Percentiles rank a stretch among this genome's conserved stretches.
Evolutionary conservation across 2,113 vertebrate species (phyloP).

Genomic region (Rafetus swinhoei): DNA sequence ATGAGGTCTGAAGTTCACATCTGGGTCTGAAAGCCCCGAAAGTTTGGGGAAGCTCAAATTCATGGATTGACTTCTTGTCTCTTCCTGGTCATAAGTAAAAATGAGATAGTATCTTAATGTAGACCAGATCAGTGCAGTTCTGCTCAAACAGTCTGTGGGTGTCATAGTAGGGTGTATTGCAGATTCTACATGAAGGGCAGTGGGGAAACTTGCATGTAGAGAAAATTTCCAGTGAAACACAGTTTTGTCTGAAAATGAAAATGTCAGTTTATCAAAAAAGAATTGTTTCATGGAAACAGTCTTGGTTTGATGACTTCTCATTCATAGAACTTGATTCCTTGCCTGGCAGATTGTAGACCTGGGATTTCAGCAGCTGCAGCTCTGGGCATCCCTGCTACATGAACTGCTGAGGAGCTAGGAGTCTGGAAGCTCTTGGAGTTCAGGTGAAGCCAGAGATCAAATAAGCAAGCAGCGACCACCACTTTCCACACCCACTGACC

Average conservation of each 20-base stretch:
- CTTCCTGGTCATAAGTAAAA: background rate
- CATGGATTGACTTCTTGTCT: background rate
- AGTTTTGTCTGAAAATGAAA: background rate
- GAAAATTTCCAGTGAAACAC: background rate
- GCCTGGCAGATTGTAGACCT: background rate
- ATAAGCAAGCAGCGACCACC: background rate
- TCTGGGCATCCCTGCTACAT: background rate
- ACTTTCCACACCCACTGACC: background rate
- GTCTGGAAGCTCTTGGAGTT: background rate
- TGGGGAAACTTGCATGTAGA: background rate
- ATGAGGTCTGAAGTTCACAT: fast-evolving
- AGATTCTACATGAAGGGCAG: background rate
- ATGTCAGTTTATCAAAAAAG: background rate
- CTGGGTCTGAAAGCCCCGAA: background rate
- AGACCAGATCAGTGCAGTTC: background rate
- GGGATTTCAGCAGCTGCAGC: background rate
- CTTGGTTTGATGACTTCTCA: background rate
- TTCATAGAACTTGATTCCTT: background rate
- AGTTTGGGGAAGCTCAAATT: background rate
- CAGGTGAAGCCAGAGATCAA: background rate
- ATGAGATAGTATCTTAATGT: background rate
- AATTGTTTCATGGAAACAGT: background rate
- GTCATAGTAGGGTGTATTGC: background rate
- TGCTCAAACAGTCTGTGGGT: background rate
- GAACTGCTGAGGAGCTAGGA: background rate